A percentile compares a stretch with the other conserved stretches of the same genome.
Evolutionary conservation across 1,140 invertebrate genomes (phyloP).

Genomic region (Hermetia illucens): DNA sequence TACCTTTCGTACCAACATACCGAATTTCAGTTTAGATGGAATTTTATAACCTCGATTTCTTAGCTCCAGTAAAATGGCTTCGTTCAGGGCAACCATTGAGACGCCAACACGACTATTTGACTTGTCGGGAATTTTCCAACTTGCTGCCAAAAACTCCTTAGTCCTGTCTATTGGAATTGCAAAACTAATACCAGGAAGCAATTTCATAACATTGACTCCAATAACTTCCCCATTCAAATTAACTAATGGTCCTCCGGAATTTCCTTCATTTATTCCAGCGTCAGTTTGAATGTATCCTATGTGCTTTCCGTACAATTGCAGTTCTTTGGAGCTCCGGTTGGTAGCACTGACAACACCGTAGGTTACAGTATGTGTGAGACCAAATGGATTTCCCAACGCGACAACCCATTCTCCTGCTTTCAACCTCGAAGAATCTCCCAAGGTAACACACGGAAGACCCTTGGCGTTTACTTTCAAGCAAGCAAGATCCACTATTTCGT

Average conservation of each 20-base stretch:
- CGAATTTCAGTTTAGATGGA: conserved; percentile 46
- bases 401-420: conserved; percentile 78
- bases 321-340: conserved; percentile 58
- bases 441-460: conserved; percentile 56
- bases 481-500: conserved; percentile 72
- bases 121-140: conserved; percentile 32
- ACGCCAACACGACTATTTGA: conserved; percentile 62
- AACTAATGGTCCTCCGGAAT: conserved; percentile 85
- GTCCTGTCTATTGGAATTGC: conserved; percentile 90
- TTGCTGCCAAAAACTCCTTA: conserved; percentile 62
- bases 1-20: conserved; percentile 76
- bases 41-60: conserved; percentile 40
- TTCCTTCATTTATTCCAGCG: conserved; percentile 88
- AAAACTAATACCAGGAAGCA: conserved; percentile 82
- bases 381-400: conserved; percentile 75
- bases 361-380: conserved; percentile 76
- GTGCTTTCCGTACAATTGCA: conserved; percentile 61
- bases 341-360: conserved; percentile 73
- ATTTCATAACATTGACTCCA: conserved; percentile 92
- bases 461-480: conserved; percentile 60
- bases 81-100: conserved; percentile 72
- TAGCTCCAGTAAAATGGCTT: conserved; percentile 59
- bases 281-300: conserved; percentile 93
- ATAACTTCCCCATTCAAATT: conserved; percentile 90
- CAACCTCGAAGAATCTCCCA: conserved; percentile 58